Evolutionary conservation across 2,888 invertebrate genomes (phyloP), one percentile per base, ranked within the genome.

Genomic region (Paralinhomoeus sp.): DNA sequence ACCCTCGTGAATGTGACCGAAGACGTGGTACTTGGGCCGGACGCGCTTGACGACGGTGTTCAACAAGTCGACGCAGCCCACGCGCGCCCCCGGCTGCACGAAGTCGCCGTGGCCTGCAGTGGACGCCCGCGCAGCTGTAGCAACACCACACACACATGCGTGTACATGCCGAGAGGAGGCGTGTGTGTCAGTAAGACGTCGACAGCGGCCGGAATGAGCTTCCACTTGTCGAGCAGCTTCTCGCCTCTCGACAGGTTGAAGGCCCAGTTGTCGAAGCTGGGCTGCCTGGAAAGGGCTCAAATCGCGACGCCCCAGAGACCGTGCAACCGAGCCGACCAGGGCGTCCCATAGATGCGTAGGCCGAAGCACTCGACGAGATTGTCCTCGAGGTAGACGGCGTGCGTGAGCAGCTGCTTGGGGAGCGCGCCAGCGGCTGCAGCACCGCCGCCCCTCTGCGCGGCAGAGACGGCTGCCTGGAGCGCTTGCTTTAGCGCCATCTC

Each of bases 1-100:
- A 50, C 77, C 80, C 71, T 82, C 80, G 64, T 82, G 81, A 47
- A 82, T 75, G 61, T 82, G 82, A 1, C 81, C 80, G 66, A 78
- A 82, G 3, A 82, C 72, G 61, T 82, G 81, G 62, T n/a, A n/a
- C n/a, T n/a, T n/a, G n/a, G n/a, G n/a, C n/a, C n/a, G n/a, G n/a
- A n/a, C n/a, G n/a, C n/a, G 64, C 50, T 73, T 69, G 57, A 79
- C 78, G 2, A 81, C 75, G 1, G 76, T 76, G 33, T 72, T 67
- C 37, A 81, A 65, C 21, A 82, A 65, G 58, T 82, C 81, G 0
- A 78, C 78, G 63, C 80, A 81, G 17, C 82, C 82, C 18, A 78
- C 79, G 47, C 78, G 67, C 0, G 75, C 72, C 2, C 76, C 77
- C 40, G 73, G 73, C 57, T 74, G 74, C 52, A 74, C 75, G 9